Evolutionary conservation across 1,140 invertebrate genomes (phyloP).

Genomic region (Drosophila chauvacae): DNA sequence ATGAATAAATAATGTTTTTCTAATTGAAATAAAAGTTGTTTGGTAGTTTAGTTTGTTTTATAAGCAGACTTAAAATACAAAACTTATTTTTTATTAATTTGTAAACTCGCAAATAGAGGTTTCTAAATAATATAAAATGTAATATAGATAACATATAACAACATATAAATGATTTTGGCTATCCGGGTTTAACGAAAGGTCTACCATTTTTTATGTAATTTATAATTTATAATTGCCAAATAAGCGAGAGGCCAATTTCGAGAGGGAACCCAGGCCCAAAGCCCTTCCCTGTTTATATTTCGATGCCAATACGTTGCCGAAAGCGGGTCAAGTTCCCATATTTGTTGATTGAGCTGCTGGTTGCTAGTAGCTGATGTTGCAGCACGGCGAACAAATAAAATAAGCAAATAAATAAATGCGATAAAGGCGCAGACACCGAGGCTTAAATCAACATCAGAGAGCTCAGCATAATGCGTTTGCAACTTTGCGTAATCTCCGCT

Average conservation of each 20-base stretch:
- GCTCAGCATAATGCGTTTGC: constrained; percentile 73
- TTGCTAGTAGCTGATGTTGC: constrained; percentile 50
- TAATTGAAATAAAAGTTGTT: too few species aligned
- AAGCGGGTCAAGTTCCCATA: constrained; percentile 73
- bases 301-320: constrained; percentile 41
- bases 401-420: constrained; percentile 51
- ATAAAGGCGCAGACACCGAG: constrained; percentile 57
- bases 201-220: constrained; percentile 3
- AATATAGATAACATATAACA: too few species aligned
- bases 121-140: not conserved
- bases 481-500: constrained; percentile 76
- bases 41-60: not conserved
- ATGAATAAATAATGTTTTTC: too few species aligned
- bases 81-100: too few species aligned
- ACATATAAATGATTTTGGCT: not conserved
- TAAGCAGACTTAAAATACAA: not conserved
- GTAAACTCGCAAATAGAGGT: not conserved
- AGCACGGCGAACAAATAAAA: constrained; percentile 62
- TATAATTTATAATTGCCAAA: constrained; percentile 33
- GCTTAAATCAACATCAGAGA: constrained; percentile 69
- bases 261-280: constrained; percentile 2
- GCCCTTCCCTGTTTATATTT: constrained; percentile 27
- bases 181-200: not conserved
- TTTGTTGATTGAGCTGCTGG: constrained; percentile 35
- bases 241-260: constrained; percentile 27